Evolutionary conservation across 64 coral and sea anemone species (phyloP).

Genomic region (Dendrophyllia cribrosa): DNA sequence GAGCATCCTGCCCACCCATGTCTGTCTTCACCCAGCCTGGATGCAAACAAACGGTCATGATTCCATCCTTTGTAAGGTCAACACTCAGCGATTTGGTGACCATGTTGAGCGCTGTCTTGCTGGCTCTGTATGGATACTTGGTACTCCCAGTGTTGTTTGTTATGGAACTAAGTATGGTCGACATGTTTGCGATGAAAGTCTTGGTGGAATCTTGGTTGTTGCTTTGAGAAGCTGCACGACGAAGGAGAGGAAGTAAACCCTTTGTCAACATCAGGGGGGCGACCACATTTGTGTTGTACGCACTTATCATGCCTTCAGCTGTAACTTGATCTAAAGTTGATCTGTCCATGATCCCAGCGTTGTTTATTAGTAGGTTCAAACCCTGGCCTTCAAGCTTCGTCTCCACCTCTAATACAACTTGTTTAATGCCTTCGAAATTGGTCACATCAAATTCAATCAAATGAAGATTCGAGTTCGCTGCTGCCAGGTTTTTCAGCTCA

Average conservation of each 20-base stretch:
- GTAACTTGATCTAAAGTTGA: conserved; percentile 38
- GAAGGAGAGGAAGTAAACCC: conserved; percentile 62
- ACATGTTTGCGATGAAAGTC: conserved; percentile 54
- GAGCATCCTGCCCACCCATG: conserved; percentile 49
- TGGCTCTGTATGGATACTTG: conserved; percentile 45
- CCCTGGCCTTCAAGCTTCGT: conserved; percentile 31
- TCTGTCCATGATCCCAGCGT: conserved; percentile 48
- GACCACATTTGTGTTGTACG: conserved; percentile 62
- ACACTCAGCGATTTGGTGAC: conserved; percentile 60
- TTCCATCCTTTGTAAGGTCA: conserved; percentile 59
- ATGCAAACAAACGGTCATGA: conserved; percentile 36
- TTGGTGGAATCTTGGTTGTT: not conserved
- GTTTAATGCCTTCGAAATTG: conserved; percentile 6
- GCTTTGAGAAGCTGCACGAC: conserved; percentile 7
- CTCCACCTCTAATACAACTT: conserved; percentile 41
- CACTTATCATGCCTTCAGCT: conserved; percentile 50
- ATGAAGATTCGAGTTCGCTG: conserved; percentile 44
- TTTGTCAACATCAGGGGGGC: conserved; percentile 62
- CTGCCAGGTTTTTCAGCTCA: conserved; percentile 52
- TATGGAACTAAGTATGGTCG: conserved; percentile 31
- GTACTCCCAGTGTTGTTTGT: not conserved
- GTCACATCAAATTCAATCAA: conserved; percentile 61
- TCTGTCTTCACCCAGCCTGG: conserved; percentile 80
- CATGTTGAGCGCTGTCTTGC: conserved; percentile 65
- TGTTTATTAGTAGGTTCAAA: conserved; percentile 74